phyloP scores from a whole-genome alignment of 2,797 vertebrate genomes.

The Trichosurus vulpecula region DNA sequence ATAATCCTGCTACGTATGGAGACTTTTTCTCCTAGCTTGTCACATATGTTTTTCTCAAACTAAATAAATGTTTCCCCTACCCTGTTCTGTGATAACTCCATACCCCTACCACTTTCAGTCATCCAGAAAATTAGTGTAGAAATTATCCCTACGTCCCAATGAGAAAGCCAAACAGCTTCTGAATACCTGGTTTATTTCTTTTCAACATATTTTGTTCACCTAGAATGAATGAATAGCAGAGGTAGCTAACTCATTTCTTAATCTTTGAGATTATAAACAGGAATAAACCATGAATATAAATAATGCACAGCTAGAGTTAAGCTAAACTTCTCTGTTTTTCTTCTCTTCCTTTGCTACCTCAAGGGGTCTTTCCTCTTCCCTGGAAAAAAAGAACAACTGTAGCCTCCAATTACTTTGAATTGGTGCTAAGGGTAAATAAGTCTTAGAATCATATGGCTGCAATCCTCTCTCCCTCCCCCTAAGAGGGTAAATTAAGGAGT shows the following conservation, averaged over 20 bases:
- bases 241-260: background rate
- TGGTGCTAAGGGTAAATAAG: background rate
- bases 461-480: background rate
- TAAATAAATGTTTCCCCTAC: background rate
- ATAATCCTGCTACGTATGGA: background rate
- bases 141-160: background rate
- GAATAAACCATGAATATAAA: background rate
- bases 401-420: background rate
- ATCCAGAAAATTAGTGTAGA: background rate
- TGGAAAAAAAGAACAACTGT: background rate
- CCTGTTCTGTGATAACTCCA: background rate
- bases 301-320: background rate
- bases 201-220: background rate
- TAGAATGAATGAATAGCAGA: background rate
- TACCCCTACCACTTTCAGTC: background rate
- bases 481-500: background rate
- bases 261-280: background rate
- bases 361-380: background rate
- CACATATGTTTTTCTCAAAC: background rate
- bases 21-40: background rate
- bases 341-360: background rate
- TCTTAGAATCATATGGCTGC: background rate
- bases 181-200: background rate
- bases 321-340: background rate
- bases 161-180: background rate